Evolutionary conservation across 1,140 invertebrate genomes (phyloP).

Genomic region (Cataglyphis hispanica): DNA sequence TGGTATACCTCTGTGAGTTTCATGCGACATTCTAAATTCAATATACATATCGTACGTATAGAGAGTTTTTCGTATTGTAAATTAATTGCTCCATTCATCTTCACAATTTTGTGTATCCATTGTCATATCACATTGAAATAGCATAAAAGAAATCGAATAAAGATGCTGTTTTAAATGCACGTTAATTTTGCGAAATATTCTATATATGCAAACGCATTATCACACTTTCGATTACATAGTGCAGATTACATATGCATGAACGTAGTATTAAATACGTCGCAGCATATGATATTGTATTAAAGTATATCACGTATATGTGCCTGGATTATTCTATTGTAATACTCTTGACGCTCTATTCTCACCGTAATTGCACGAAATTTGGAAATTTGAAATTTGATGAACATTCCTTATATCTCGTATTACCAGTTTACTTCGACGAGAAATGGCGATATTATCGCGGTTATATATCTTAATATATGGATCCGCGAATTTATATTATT

Average conservation of each 20-base stretch:
- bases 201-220: slow-evolving; percentile 5
- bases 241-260: slow-evolving; percentile 12
- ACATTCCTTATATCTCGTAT: slow-evolving; percentile 28
- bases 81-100: not conserved
- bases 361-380: not conserved
- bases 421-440: not conserved
- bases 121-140: not conserved
- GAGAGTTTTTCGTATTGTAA: not conserved
- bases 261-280: slow-evolving; percentile 9
- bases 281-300: slow-evolving; percentile 58
- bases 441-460: slow-evolving; percentile 14
- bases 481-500: not conserved
- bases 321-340: slow-evolving; percentile 62
- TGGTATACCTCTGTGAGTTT: not conserved
- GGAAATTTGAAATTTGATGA: slow-evolving; percentile 23
- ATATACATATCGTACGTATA: no score
- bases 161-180: not conserved
- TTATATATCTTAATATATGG: not conserved
- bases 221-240: not conserved
- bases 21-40: not conserved
- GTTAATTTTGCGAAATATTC: slow-evolving; percentile 11
- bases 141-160: slow-evolving; percentile 20
- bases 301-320: slow-evolving; percentile 50
- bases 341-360: slow-evolving; percentile 33
- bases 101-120: not conserved